Conservation (phyloP, 2,113 vertebrate genomes). For the Solea solea region DNA sequence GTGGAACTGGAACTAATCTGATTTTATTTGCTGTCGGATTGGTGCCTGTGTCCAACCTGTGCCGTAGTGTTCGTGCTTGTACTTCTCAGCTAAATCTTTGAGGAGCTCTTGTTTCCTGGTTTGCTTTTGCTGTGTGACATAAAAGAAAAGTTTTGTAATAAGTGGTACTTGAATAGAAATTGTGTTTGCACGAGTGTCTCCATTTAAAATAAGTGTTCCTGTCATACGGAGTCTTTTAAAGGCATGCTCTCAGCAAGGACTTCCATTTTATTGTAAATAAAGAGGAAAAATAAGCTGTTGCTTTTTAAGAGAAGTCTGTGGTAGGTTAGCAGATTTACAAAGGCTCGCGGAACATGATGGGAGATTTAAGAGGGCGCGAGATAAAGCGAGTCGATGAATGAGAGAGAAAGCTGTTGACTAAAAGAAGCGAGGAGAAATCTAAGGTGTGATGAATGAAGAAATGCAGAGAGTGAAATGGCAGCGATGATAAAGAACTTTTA, state of each 20-base stretch:
- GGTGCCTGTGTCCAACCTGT: slow-evolving; percentile 43
- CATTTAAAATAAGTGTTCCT: slow-evolving; percentile 21
- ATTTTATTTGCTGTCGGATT: slow-evolving; percentile 18
- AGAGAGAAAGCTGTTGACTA: neutral
- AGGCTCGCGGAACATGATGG: slow-evolving; percentile 34
- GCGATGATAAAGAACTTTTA: slow-evolving; percentile 3
- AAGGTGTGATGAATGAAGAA: neutral
- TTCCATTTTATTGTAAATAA: slow-evolving; percentile 48
- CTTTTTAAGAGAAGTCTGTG: slow-evolving; percentile 40
- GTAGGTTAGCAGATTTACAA: slow-evolving; percentile 43
- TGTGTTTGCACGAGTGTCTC: slow-evolving; percentile 10
- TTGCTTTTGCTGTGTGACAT: slow-evolving; percentile 13
- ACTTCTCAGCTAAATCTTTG: slow-evolving; percentile 22
- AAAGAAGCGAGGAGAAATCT: neutral
- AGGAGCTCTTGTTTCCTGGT: slow-evolving; percentile 20
- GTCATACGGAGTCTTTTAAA: slow-evolving; percentile 14
- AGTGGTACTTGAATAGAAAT: slow-evolving; percentile 12
- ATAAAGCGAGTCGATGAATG: slow-evolving; percentile 21
- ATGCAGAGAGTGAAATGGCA: slow-evolving; percentile 7
- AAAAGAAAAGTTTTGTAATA: neutral
- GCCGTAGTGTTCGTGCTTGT: slow-evolving; percentile 11
- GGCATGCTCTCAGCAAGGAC: slow-evolving; percentile 26
- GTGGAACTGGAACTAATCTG: slow-evolving; percentile 44
- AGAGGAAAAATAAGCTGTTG: slow-evolving; percentile 33
- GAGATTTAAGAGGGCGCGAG: slow-evolving; percentile 25